Conservation (phyloP, 2,113 vertebrate genomes). For the Lycocorax pyrrhopterus region DNA sequence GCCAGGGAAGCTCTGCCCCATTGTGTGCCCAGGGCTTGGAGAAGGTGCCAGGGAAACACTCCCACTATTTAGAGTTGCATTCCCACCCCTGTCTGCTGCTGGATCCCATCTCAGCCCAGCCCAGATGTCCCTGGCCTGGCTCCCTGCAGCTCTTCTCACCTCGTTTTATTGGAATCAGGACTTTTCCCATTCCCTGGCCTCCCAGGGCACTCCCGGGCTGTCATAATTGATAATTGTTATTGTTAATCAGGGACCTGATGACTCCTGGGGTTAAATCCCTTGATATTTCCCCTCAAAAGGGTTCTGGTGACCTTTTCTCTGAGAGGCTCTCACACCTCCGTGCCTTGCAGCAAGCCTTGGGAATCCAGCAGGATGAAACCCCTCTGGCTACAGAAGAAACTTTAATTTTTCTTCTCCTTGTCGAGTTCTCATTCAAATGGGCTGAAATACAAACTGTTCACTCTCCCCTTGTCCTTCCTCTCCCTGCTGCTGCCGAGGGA, state of each 20-base stretch:
- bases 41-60: background rate
- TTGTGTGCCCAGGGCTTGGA: background rate
- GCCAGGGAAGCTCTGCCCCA: background rate
- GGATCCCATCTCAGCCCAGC: background rate
- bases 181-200: background rate
- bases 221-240: background rate
- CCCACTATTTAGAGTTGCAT: background rate
- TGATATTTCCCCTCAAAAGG: background rate
- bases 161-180: background rate
- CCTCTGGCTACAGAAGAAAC: background rate
- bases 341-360: background rate
- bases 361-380: background rate
- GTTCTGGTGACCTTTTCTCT: background rate
- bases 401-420: background rate
- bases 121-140: background rate
- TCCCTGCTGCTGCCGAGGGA: background rate
- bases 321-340: background rate
- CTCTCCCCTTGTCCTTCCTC: background rate
- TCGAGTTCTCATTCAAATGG: background rate
- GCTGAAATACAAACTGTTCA: background rate
- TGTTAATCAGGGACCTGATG: background rate
- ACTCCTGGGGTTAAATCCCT: background rate
- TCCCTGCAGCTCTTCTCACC: background rate
- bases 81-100: background rate
- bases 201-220: background rate